Conservation (phyloP, 92 coral and sea anemone genomes). For the Pocillopora grandis region DNA sequence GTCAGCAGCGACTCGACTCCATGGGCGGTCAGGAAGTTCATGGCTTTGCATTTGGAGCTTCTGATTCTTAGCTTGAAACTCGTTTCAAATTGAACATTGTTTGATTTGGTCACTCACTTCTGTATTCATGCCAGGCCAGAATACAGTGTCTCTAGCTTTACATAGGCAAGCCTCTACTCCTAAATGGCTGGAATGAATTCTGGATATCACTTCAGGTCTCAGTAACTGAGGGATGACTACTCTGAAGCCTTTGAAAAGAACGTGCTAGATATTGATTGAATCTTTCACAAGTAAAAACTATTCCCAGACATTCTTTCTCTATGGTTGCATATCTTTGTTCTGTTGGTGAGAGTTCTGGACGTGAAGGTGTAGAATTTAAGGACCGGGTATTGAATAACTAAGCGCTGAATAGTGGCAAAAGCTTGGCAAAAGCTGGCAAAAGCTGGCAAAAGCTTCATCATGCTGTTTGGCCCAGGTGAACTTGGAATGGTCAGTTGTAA, state of each 20-base stretch:
- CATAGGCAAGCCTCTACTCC: constrained; percentile 57
- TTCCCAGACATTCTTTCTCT: constrained; percentile 37
- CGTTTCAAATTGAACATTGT: constrained; percentile 45
- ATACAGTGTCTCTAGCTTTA: constrained; percentile 53
- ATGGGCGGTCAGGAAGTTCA: constrained; percentile 45
- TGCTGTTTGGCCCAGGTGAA: constrained; percentile 55
- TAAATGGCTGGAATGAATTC: constrained; percentile 45
- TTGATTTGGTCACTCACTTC: constrained; percentile 45
- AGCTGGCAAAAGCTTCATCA: constrained; percentile 54
- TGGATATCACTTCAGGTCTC: constrained; percentile 29
- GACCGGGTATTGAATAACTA: constrained; percentile 45
- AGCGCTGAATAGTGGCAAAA: constrained; percentile 30
- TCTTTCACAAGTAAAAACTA: constrained; percentile 43
- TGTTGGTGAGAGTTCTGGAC: constrained; percentile 35
- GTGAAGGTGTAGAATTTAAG: constrained; percentile 45
- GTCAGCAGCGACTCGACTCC: constrained; percentile 49
- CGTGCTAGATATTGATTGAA: constrained; percentile 31
- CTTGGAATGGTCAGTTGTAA: constrained; percentile 35
- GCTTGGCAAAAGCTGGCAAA: too few species aligned
- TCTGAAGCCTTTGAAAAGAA: constrained; percentile 20
- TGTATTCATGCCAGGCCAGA: constrained; percentile 58
- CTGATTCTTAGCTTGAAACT: constrained; percentile 32
- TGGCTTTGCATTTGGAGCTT: constrained; percentile 34
- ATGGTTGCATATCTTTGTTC: constrained; percentile 41
- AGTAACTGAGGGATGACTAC: constrained; percentile 35